phyloP scores from a whole-genome alignment of 2,797 vertebrate genomes.

The Huso huso region DNA sequence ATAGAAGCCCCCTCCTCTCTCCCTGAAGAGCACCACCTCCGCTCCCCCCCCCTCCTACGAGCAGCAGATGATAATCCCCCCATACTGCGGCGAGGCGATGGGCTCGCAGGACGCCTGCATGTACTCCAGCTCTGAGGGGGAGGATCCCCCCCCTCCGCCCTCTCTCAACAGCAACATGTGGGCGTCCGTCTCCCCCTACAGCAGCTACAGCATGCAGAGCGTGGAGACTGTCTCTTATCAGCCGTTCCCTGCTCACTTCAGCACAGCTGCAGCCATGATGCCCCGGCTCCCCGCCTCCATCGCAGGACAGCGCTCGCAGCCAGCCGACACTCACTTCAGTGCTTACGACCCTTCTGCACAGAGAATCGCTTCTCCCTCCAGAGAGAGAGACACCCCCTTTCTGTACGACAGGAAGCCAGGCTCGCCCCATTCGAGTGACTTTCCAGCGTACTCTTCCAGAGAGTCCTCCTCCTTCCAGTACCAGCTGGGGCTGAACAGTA shows the following conservation, averaged over 20 bases:
- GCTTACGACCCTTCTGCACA: slow-evolving; percentile 72
- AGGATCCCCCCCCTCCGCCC: slow-evolving; percentile 64
- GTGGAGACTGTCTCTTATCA: slow-evolving; percentile 86
- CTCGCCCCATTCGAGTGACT: slow-evolving; percentile 75
- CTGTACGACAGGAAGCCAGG: slow-evolving; percentile 79
- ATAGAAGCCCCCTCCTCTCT: slow-evolving; percentile 70
- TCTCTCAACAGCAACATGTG: slow-evolving; percentile 92
- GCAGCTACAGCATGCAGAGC: slow-evolving; percentile 78
- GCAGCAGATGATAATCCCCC: slow-evolving; percentile 80
- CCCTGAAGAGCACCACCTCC: slow-evolving; percentile 87
- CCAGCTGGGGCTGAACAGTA: slow-evolving; percentile 76
- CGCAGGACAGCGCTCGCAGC: slow-evolving; percentile 59
- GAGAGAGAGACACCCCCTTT: slow-evolving; percentile 61
- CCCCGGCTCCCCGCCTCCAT: slow-evolving; percentile 73
- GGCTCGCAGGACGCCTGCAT: slow-evolving; percentile 85
- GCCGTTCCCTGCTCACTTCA: slow-evolving; percentile 82
- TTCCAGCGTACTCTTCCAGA: slow-evolving; percentile 63
- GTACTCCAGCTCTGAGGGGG: slow-evolving; percentile 77
- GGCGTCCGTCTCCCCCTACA: slow-evolving; percentile 85
- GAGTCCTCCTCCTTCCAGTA: slow-evolving; percentile 78
- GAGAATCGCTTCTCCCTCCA: slow-evolving; percentile 43
- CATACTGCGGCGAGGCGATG: slow-evolving; percentile 81
- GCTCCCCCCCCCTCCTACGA: slow-evolving; percentile 80
- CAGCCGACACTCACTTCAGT: slow-evolving; percentile 69
- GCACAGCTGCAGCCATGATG: slow-evolving; percentile 58